Percentiles rank a stretch among this genome's conserved stretches.
These are phyloP conservation scores for Toxotes jaculatrix DNA, from an alignment of 2,113 vertebrate genomes.

Conservation along the genomic window DNA sequence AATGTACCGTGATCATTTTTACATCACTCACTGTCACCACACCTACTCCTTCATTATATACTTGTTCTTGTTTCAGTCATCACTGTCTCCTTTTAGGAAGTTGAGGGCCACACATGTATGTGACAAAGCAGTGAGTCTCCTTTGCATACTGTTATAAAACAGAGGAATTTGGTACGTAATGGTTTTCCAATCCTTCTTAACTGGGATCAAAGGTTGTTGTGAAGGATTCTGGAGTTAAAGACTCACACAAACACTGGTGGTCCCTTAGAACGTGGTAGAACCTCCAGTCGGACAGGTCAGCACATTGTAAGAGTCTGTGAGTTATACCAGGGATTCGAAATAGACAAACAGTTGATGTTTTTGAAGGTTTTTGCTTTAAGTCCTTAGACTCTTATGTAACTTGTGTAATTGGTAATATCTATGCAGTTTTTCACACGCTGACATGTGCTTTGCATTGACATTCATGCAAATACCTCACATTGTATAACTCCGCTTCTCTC, in stretches of 20 bases:
- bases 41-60: not conserved
- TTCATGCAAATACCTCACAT: constrained; percentile 40
- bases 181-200: constrained; percentile 72
- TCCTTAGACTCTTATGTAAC: not conserved
- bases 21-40: not conserved
- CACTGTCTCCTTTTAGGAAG: not conserved
- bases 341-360: not conserved
- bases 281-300: constrained; percentile 33
- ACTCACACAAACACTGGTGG: constrained; percentile 18
- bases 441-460: constrained; percentile 36
- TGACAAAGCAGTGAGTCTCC: not conserved
- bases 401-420: not conserved
- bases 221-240: constrained; percentile 49
- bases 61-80: not conserved
- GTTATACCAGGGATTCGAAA: not conserved
- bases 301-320: not conserved
- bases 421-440: constrained; percentile 4
- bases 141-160: constrained; percentile 58
- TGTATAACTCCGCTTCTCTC: constrained; percentile 41
- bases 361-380: not conserved
- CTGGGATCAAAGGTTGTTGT: constrained; percentile 68
- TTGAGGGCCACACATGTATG: constrained; percentile 16
- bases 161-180: constrained; percentile 56
- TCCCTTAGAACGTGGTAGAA: constrained; percentile 33
- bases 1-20: not conserved